phyloP scores from a whole-genome alignment of 1,140 invertebrate genomes.

The Cotesia vestalis region DNA sequence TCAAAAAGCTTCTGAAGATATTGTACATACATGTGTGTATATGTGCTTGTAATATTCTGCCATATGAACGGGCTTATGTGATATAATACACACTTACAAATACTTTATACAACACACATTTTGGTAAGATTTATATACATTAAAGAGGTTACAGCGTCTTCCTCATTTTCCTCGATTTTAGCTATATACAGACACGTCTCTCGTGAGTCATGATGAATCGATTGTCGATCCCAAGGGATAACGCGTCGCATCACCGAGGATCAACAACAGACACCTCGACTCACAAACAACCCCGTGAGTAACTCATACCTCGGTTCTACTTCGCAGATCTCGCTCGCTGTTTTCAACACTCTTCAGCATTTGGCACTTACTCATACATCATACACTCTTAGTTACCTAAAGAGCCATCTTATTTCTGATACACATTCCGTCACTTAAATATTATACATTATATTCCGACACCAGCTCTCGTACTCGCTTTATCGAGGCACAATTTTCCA shows the following conservation, averaged over 20 bases:
- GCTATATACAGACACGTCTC: slow-evolving; percentile 38
- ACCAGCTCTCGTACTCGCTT: slow-evolving; percentile 1
- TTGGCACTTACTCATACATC: background rate
- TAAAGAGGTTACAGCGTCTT: slow-evolving; percentile 20
- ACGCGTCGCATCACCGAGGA: slow-evolving; percentile 58
- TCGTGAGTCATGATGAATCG: slow-evolving; percentile 56
- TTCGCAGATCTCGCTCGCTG: slow-evolving; percentile 8
- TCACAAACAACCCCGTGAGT: slow-evolving; percentile 34
- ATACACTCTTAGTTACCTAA: background rate
- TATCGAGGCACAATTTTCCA: background rate
- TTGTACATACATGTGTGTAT: background rate
- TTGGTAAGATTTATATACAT: slow-evolving; percentile 25
- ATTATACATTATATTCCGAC: slow-evolving; percentile 14
- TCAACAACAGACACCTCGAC: slow-evolving; percentile 47
- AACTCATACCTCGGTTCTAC: background rate
- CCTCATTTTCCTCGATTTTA: slow-evolving; percentile 25
- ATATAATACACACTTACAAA: too few relatives aligned
- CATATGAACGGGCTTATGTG: slow-evolving; percentile 17
- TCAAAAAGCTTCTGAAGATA: too few relatives aligned
- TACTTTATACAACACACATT: slow-evolving; percentile 14
- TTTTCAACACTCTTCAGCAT: background rate
- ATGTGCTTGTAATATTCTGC: slow-evolving; percentile 2
- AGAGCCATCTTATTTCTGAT: background rate
- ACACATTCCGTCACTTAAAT: slow-evolving; percentile 29
- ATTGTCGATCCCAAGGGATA: slow-evolving; percentile 61